These are phyloP conservation scores for Falco biarmicus DNA, from an alignment of 2,797 vertebrate species.

Conservation along the genomic window DNA sequence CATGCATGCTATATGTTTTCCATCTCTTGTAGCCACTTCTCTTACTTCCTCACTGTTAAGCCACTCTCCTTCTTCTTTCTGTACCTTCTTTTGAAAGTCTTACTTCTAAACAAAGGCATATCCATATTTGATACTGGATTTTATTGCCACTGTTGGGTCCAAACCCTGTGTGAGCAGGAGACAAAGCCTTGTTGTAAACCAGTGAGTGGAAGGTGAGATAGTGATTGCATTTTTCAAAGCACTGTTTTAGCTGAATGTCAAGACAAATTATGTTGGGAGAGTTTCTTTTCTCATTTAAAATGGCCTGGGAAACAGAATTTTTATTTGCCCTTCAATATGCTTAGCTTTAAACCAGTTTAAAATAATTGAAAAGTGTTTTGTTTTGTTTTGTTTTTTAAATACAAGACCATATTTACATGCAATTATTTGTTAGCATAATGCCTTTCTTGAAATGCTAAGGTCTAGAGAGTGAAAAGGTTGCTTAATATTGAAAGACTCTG, in stretches of 20 bases:
- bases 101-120: neutral
- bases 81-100: conserved; percentile 15
- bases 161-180: neutral
- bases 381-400: neutral
- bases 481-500: neutral
- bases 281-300: conserved; percentile 1
- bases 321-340: conserved; percentile 64
- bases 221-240: conserved; percentile 45
- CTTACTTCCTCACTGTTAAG: neutral
- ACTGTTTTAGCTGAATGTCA: conserved; percentile 17
- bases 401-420: conserved; percentile 70
- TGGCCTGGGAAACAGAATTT: conserved; percentile 76
- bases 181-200: neutral
- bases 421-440: conserved; percentile 64
- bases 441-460: conserved; percentile 74
- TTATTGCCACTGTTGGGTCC: conserved; percentile 49
- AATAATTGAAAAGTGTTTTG: conserved; percentile 3
- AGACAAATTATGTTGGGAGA: neutral
- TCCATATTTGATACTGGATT: neutral
- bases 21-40: neutral
- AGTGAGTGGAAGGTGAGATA: conserved; percentile 36
- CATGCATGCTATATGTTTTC: neutral
- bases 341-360: conserved; percentile 74
- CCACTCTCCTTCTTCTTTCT: neutral
- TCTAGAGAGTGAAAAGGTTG: conserved; percentile 55